Evolutionary conservation across 2,113 vertebrate genomes (phyloP).

Genomic region (Dascyllus trimaculatus): DNA sequence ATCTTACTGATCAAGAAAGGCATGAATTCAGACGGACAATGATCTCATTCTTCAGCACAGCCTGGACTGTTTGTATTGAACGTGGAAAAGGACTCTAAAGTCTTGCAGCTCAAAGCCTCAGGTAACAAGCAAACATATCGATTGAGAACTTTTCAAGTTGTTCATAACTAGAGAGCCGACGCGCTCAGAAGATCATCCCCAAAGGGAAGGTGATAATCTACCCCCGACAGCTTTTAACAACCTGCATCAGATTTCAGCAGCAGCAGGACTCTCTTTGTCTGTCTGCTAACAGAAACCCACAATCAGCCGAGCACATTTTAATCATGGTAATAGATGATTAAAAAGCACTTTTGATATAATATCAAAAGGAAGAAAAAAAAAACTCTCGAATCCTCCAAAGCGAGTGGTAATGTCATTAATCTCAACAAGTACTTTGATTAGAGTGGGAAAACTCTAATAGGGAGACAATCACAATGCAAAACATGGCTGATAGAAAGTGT

Average conservation of each 20-base stretch:
- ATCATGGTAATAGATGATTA: not conserved
- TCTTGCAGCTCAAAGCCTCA: no score
- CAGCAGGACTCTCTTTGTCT: not conserved
- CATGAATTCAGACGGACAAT: not conserved
- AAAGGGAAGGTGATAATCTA: not conserved
- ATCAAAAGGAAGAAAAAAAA: not conserved
- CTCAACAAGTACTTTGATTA: no score
- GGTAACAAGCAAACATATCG: no score
- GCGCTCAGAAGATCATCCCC: slow-evolving; percentile 19
- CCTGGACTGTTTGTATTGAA: not conserved
- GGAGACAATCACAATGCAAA: no score
- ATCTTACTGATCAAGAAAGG: not conserved
- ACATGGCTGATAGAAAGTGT: no score
- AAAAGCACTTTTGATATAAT: not conserved
- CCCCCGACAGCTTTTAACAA: not conserved
- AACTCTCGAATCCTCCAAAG: not conserved
- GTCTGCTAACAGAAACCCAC: not conserved
- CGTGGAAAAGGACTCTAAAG: no score
- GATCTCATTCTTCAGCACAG: not conserved
- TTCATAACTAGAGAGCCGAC: not conserved
- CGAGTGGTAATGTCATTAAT: not conserved
- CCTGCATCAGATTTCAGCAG: not conserved
- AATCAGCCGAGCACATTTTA: not conserved
- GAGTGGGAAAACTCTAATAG: no score
- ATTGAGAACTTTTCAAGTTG: no score